Base-by-base conservation (phyloP, 1,140 invertebrate species). In the Oryzaephilus surinamensis region DNA sequence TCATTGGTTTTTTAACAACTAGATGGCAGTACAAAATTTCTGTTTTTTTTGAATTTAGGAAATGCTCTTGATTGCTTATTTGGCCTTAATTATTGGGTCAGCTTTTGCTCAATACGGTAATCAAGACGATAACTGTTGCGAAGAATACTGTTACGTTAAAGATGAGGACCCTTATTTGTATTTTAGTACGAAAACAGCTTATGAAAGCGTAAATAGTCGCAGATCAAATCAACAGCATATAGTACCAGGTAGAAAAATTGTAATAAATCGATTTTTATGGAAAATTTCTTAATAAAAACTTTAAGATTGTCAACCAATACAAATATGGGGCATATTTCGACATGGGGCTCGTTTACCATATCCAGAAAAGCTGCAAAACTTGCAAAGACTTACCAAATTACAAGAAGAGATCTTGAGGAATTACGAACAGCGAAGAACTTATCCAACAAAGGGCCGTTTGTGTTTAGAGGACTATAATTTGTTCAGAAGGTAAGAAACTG, bases 151-250 rank as follows among this genome's bases (percentile, higher is more conserved):
- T 55, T 71, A 73, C 20, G 62, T 64, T 20, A 61, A 56, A 13
- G 72, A 78, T 38, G 60, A 65, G n/a, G 64, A 75, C 26, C 73
- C 74, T 1, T 66, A 70, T 42, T 60, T 73, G 6, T 64, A 70
- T n/a, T 77, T 77, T 50, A 70, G 66, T 6, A 71, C 71, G 1
- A 79, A 77, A 57, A 78, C 76, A 1, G 70, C 76, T 3, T 80
- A 80, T 53, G 67, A 74, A 48, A 73, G 74, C 47, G 64, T 71
- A 14, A 70, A 69, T 47, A 62, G 66, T 32, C 61, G 57, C 38
- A 60, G 64, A 20, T 60, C 61, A 10, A 67, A 61, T 39, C 61
- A 65, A 36, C 61, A 67, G 31, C 71, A 74, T 42, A 64, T 65
- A 34, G 64, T 77, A 32, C 69, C 70, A 39, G 65, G 73, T 71